phyloP scores from a whole-genome alignment of 1,140 invertebrate genomes.

The Chironomus striatipennis region DNA sequence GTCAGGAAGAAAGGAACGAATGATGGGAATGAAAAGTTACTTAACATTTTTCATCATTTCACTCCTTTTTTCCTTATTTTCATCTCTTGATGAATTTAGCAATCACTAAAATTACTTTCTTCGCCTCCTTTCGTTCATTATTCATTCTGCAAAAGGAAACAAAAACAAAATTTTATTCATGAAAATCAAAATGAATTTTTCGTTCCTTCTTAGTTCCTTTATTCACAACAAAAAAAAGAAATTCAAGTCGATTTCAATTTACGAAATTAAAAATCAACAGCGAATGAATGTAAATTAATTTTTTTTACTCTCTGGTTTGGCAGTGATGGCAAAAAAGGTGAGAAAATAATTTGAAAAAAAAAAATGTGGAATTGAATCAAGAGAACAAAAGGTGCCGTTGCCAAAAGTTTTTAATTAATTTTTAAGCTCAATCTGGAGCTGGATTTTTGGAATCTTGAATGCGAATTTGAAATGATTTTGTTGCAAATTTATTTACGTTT shows the following conservation, averaged over 20 bases:
- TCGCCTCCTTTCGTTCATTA: neutral
- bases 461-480: too few species aligned
- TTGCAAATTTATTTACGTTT: too few species aligned
- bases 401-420: too few species aligned
- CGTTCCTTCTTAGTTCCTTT: neutral
- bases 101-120: slow-evolving; percentile 14
- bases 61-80: neutral
- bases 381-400: too few species aligned
- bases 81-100: neutral
- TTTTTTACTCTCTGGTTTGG: too few species aligned
- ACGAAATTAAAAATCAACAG: slow-evolving; percentile 7
- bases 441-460: too few species aligned
- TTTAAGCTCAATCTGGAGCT: too few species aligned
- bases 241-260: neutral
- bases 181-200: neutral
- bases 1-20: neutral
- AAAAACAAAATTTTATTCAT: neutral
- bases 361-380: too few species aligned
- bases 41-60: neutral
- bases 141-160: neutral
- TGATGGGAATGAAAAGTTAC: neutral
- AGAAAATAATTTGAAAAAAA: too few species aligned
- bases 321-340: too few species aligned
- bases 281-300: neutral
- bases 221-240: neutral